Evolutionary conservation across 2,113 vertebrate species (phyloP).

Genomic region (Nothoprocta pentlandii): DNA sequence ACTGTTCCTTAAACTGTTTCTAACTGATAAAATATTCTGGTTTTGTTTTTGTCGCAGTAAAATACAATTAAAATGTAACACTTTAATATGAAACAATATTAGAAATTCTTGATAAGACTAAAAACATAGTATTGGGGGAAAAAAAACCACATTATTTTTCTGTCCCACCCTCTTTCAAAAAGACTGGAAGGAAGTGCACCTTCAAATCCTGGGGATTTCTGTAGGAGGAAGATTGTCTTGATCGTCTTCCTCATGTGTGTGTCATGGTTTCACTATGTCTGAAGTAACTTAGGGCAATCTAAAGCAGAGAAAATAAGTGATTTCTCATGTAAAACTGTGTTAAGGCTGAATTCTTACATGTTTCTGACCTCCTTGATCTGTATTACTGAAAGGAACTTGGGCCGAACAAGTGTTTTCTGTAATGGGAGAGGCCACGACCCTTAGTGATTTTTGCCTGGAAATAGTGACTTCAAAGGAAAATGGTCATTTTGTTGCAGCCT

Average conservation of each 20-base stretch:
- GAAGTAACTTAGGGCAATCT: neutral
- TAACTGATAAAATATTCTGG: neutral
- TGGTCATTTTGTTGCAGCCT: neutral
- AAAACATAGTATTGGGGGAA: neutral
- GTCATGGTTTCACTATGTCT: neutral
- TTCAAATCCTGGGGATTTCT: neutral
- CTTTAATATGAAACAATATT: neutral
- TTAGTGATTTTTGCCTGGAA: slow-evolving; percentile 3
- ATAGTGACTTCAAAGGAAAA: neutral
- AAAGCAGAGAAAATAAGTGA: neutral
- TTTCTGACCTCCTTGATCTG: neutral
- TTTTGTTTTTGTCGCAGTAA: neutral
- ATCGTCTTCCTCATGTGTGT: neutral
- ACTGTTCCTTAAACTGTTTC: too few species aligned
- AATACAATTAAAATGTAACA: neutral
- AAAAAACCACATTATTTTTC: neutral
- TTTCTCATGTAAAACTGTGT: neutral
- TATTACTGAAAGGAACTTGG: slow-evolving; percentile 15
- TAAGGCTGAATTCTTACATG: neutral
- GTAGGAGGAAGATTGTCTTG: neutral
- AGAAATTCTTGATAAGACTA: neutral
- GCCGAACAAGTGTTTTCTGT: neutral
- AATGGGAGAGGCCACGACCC: neutral
- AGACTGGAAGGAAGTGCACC: neutral
- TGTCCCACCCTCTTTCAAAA: neutral